Evolutionary conservation across 2,113 vertebrate species (phyloP), one percentile per base, ranked within the genome.

Genomic region (Chrysemys picta): DNA sequence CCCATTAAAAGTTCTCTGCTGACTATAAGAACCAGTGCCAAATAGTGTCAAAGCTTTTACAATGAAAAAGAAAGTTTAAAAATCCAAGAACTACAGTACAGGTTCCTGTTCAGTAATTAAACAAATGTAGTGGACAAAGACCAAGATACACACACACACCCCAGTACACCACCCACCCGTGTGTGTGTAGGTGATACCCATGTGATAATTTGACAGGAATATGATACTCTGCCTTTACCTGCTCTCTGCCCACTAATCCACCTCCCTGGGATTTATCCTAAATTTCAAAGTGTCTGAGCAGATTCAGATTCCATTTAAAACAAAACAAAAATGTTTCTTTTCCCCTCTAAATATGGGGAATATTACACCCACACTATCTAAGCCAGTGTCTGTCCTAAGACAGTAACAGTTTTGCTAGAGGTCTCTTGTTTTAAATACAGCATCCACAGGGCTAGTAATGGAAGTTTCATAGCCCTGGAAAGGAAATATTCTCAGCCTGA

Each of bases 1-100:
- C 84, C 87, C 82, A 94, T 96, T 97, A 98, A 98, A 95, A 82
- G 45, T 91, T 86, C 92, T 97, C 94, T 93, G 59, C 81, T 92
- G 95, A 96, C 85, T 97, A 87, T 49, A 88, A 83, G 89, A 97
- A 89, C 83, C 53, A 85, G 49, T 91, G 96, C 97, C 97, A 97
- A 94, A 89, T 94, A 91, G 87, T 87, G 97, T 89, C 93, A 89
- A 92, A 97, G 84, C 59, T 96, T 94, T 95, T 91, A 94, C 81
- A 96, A 96, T 95, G 97, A 90, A 95, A 96, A 94, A 94, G n/a
- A 49, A 54, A 45, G 3, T 79, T 78, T 53, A 93, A 93, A 86
- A 38, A 53, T 82, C 82, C 78, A 86, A 91, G 47, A 90, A 54
- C n/a, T 90, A 88, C 80, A 93, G 88, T 45, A 31, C 47, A 56